Conservation (phyloP, 2,888 invertebrate species). For the Philonicus albiceps region DNA sequence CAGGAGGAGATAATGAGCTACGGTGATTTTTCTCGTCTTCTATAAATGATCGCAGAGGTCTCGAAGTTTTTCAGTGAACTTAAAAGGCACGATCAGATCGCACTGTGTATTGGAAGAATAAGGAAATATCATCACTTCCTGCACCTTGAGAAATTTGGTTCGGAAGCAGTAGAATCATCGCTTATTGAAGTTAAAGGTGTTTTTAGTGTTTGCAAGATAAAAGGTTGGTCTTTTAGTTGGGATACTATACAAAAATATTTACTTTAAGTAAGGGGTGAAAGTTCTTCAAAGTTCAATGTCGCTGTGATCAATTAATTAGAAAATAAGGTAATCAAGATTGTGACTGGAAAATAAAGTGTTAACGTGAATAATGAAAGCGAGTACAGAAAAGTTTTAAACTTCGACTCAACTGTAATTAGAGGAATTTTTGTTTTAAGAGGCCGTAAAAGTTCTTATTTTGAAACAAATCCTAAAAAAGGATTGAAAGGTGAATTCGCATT, state of each 20-base stretch:
- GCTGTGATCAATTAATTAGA: neutral
- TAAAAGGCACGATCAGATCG: neutral
- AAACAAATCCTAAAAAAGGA: neutral
- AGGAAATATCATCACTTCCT: neutral
- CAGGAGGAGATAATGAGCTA: slow-evolving; percentile 17
- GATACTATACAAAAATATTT: neutral
- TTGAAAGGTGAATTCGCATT: neutral
- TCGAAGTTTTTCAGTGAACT: slow-evolving; percentile 22
- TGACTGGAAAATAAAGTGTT: neutral
- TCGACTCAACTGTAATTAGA: neutral
- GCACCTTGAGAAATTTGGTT: neutral
- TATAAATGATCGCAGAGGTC: slow-evolving; percentile 24
- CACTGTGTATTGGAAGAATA: neutral
- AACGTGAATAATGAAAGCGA: neutral
- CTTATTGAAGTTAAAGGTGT: neutral
- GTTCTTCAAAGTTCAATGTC: neutral
- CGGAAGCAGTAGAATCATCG: neutral
- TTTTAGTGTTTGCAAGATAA: neutral
- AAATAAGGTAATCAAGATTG: neutral
- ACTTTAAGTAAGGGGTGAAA: neutral
- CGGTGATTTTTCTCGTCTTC: slow-evolving; percentile 28
- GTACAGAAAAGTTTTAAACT: neutral
- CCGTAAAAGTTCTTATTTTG: neutral
- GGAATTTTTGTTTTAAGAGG: neutral
- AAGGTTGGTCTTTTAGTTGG: neutral